Conservation (phyloP, 2,797 vertebrate species). For the Pseudomugil gertrudae region DNA sequence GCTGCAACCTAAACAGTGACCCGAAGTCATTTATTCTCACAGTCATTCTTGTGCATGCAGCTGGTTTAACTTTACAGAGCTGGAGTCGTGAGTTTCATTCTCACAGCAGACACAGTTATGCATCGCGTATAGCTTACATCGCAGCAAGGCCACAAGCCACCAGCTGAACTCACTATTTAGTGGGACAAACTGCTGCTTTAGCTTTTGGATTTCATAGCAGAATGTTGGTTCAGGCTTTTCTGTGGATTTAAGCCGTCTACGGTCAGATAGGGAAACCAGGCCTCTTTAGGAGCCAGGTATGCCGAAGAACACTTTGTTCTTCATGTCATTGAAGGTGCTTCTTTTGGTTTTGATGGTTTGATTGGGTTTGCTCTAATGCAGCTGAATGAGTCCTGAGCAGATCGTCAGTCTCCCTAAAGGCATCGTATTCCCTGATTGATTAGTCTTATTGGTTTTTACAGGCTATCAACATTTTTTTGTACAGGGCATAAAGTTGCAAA, state of each 20-base stretch:
- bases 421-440: no score
- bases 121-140: not conserved
- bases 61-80: constrained; percentile 15
- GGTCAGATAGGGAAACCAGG: not conserved
- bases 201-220: not conserved
- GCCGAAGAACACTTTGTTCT: not conserved
- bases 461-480: not conserved
- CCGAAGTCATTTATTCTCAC: not conserved
- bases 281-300: not conserved
- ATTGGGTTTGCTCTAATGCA: not conserved
- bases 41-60: not conserved
- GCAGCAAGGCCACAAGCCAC: not conserved
- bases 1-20: not conserved
- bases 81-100: constrained; percentile 28
- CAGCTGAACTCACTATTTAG: not conserved
- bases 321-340: constrained; percentile 8
- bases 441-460: not conserved
- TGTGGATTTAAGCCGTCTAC: not conserved
- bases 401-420: not conserved
- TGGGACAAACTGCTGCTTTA: not conserved
- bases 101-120: constrained; percentile 2
- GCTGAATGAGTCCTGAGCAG: not conserved
- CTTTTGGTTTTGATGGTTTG: not conserved
- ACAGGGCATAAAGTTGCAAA: not conserved
- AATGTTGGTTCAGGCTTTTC: not conserved